Evolutionary conservation across 2,797 vertebrate species (phyloP).

Genomic region (Todus mexicanus): DNA sequence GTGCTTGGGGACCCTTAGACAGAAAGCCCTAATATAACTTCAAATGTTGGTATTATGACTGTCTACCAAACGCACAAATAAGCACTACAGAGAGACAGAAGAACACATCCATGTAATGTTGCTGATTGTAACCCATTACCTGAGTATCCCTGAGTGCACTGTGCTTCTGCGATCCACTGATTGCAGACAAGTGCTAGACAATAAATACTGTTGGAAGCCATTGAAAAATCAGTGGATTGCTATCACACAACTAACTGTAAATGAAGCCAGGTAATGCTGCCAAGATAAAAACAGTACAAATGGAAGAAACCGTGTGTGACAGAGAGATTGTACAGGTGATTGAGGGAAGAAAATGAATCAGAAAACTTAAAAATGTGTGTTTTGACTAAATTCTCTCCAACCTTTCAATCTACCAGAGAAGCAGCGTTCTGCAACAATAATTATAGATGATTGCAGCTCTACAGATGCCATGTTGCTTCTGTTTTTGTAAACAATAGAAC

Average conservation of each 20-base stretch:
- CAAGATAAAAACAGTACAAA: background rate
- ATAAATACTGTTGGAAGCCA: constrained; percentile 11
- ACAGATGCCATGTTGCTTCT: background rate
- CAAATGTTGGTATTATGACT: background rate
- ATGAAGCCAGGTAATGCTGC: background rate
- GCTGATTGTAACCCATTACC: constrained; percentile 38
- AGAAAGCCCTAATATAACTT: background rate
- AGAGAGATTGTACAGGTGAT: background rate
- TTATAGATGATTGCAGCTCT: background rate
- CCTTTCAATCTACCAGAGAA: background rate
- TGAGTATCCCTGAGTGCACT: background rate
- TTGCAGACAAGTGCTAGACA: background rate
- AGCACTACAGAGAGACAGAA: constrained; percentile 10
- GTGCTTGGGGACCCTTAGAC: accelerated
- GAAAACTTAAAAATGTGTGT: background rate
- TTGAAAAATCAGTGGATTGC: constrained; percentile 28
- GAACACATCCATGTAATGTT: background rate
- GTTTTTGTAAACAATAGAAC: background rate
- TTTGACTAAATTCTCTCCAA: background rate
- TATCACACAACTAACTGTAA: background rate
- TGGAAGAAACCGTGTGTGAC: background rate
- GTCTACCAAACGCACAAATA: constrained; percentile 20
- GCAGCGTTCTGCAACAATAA: background rate
- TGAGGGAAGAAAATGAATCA: background rate
- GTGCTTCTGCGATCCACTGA: constrained; percentile 3